phyloP scores from a whole-genome alignment of 2,888 invertebrate genomes.

The Ferrisia virgata region DNA sequence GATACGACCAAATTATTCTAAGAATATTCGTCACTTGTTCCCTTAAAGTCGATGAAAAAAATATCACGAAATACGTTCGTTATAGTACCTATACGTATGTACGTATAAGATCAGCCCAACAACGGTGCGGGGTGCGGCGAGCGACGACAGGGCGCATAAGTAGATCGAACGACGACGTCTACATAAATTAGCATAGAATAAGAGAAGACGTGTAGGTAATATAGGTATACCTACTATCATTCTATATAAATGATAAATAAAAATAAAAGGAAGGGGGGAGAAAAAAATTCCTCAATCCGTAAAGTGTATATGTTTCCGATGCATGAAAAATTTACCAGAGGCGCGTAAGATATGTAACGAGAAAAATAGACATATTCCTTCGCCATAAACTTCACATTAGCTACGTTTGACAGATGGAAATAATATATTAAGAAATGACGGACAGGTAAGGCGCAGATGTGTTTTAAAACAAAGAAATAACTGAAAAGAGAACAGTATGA shows the following conservation, averaged over 20 bases:
- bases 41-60: neutral
- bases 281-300: neutral
- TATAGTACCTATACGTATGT: no score
- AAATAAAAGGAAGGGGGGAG: no score
- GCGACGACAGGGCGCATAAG: no score
- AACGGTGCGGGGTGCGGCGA: no score
- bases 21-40: neutral
- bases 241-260: no score
- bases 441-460: constrained; percentile 43
- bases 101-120: no score
- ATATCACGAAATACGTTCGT: neutral
- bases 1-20: neutral
- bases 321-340: constrained; percentile 22
- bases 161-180: no score
- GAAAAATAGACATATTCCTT: constrained; percentile 12
- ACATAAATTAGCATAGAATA: constrained; percentile 10
- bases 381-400: constrained; percentile 28
- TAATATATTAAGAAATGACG: constrained; percentile 43
- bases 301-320: constrained; percentile 1
- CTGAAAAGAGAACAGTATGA: constrained; percentile 44
- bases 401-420: constrained; percentile 42
- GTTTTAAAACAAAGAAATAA: constrained; percentile 44
- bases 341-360: neutral
- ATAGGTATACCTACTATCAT: no score
- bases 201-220: no score